Percentiles rank a stretch among this genome's conserved stretches.
Evolutionary conservation across 2,888 invertebrate genomes (phyloP).

Genomic region (Acheta domesticus): DNA sequence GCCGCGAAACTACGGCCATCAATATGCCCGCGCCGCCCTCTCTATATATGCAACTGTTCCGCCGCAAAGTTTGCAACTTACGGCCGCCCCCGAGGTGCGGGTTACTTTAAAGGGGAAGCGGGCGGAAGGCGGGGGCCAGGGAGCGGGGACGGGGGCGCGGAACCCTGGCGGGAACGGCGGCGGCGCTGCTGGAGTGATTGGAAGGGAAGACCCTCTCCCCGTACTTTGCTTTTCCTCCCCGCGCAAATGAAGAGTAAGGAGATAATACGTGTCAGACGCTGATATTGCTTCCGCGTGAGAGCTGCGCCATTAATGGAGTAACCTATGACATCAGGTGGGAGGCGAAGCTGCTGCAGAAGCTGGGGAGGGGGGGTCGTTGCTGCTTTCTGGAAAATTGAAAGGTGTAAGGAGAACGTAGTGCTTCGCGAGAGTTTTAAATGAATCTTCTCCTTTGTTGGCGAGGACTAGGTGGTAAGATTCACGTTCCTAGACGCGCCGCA

Average conservation of each 20-base stretch:
- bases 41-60: constrained; percentile 1
- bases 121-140: not conserved
- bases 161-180: no score
- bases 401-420: not conserved
- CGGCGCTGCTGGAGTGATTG: not conserved
- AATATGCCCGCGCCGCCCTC: not conserved
- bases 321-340: not conserved
- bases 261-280: not conserved
- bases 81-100: not conserved
- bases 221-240: not conserved
- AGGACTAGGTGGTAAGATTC: no score
- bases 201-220: not conserved
- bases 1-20: not conserved
- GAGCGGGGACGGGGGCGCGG: not conserved
- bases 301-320: not conserved
- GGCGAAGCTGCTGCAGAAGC: not conserved
- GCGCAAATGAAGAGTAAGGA: not conserved
- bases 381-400: not conserved
- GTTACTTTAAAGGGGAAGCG: not conserved
- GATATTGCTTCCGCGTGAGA: not conserved
- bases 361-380: no score
- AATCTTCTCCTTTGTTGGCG: not conserved
- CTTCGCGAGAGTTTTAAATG: not conserved
- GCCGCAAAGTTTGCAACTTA: not conserved
- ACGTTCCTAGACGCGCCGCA: no score